Evolutionary conservation across 2,797 vertebrate genomes (phyloP), one percentile per base, ranked within the genome.

Genomic region (Peromyscus attwateri): DNA sequence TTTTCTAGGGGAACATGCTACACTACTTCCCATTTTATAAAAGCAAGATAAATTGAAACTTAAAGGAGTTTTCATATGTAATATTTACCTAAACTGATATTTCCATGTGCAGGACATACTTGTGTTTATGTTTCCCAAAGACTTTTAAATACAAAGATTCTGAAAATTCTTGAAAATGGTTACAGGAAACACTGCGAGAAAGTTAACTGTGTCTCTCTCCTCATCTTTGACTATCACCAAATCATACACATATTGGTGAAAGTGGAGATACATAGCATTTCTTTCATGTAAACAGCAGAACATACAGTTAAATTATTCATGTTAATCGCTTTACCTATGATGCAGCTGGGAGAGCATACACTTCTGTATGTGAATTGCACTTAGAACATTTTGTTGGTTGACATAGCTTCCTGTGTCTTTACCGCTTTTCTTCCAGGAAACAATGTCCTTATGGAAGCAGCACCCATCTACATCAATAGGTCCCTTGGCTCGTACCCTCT

Each of bases 11-110:
- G 52, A 34, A 0, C 23, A n/a, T 57, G 2, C 70, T 89, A 57
- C 75, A 60, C 60, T 2, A 49, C 23, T 17, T 87, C 49, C 11
- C 21, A 57, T 87, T 93, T 94, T 92, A 14, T 43, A 85, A 97
- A 94, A 77, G 23, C 37, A 95, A 89, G 60, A 31, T 43, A 62
- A 73, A 70, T 5, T 89, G n/a, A 37, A 87, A 89, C n/a, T 91
- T 96, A 64, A 94, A 95, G 73, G 55, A 89, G 31, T 95, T 94
- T 84, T 87, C 55, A 57, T 80, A 5, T 84, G 49, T 34, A 52
- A 55, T 64, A 8, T 90, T 92, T 79, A 85, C 92, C 91, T 52
- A 89, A 91, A 84, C 21, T 49, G 37, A n/a, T 91, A 76, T 87
- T 96, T 27, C 13, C 88, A 73, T 14, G 23, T 66, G 46, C 10